phyloP scores from a whole-genome alignment of 53 echinoderm and acorn worm genomes.

The Crossaster papposus region DNA sequence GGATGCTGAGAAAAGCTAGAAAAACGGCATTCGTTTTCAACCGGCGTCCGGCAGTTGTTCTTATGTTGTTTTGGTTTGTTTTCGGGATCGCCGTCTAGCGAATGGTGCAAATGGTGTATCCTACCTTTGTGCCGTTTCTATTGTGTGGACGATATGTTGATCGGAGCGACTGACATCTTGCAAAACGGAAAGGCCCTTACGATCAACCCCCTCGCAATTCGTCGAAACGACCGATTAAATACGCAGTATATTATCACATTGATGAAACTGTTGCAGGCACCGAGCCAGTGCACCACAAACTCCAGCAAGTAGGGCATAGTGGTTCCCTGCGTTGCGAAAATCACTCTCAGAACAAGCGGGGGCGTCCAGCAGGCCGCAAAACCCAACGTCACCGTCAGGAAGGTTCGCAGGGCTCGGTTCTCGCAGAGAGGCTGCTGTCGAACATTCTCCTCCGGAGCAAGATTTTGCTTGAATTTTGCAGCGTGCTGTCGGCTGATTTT shows the following conservation, averaged over 20 bases:
- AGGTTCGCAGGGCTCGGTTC: slow-evolving; percentile 29
- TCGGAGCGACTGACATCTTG: neutral
- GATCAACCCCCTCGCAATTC: slow-evolving; percentile 9
- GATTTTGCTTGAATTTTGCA: neutral
- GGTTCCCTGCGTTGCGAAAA: neutral
- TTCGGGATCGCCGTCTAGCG: too few species aligned
- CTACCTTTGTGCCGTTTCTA: neutral
- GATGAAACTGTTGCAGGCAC: slow-evolving; percentile 10
- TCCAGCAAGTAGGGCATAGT: slow-evolving; percentile 6
- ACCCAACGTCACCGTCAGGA: slow-evolving; percentile 3
- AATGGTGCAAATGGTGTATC: too few species aligned
- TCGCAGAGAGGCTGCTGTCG: neutral
- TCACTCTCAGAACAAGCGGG: neutral
- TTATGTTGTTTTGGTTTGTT: too few species aligned
- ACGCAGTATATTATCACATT: slow-evolving; percentile 32
- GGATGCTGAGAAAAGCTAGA: too few species aligned
- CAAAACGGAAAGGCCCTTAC: neutral
- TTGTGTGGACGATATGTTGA: neutral
- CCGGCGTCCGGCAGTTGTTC: too few species aligned
- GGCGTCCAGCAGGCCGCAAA: slow-evolving; percentile 19
- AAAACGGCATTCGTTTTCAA: too few species aligned
- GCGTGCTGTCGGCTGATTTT: slow-evolving; percentile 2
- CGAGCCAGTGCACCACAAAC: slow-evolving; percentile 6
- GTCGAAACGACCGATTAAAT: slow-evolving; percentile 14
- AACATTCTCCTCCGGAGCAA: neutral